A percentile compares a stretch with the other conserved stretches of the same genome.
phyloP scores from a whole-genome alignment of 2,888 invertebrate genomes.

The Andrena haemorrhoa region DNA sequence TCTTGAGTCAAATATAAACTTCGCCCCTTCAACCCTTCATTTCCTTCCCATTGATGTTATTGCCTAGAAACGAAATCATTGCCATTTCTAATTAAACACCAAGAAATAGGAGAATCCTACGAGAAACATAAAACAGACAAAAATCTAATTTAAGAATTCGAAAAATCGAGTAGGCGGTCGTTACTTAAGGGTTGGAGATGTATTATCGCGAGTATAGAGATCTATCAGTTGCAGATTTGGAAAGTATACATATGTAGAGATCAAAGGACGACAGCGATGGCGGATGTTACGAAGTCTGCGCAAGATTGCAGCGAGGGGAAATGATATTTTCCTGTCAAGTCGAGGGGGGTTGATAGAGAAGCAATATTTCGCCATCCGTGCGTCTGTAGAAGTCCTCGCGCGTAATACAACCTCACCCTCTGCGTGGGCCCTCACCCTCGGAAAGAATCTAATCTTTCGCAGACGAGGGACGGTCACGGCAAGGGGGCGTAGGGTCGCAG shows the following conservation, averaged over 20 bases:
- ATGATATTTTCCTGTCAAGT: constrained; percentile 39
- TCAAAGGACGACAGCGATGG: neutral
- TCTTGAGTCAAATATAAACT: too few relatives aligned
- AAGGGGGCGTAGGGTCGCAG: constrained; percentile 27
- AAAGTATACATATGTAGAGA: too few relatives aligned
- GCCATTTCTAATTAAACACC: too few relatives aligned
- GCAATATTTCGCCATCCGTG: constrained; percentile 47
- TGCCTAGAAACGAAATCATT: too few relatives aligned
- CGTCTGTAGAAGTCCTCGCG: constrained; percentile 24
- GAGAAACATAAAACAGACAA: too few relatives aligned
- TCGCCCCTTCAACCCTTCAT: too few relatives aligned
- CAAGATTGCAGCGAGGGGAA: constrained; percentile 38
- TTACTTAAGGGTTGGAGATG: neutral
- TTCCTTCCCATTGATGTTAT: too few relatives aligned
- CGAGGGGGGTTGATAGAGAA: constrained; percentile 12
- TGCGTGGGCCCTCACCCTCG: constrained; percentile 48
- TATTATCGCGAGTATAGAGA: neutral
- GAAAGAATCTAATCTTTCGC: constrained; percentile 67
- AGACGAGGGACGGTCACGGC: constrained; percentile 58
- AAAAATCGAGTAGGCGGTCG: neutral
- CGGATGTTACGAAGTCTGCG: constrained; percentile 33
- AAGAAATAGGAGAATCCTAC: too few relatives aligned
- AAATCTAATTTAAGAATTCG: neutral
- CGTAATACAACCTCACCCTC: constrained; percentile 33
- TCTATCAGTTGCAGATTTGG: too few relatives aligned